Base-by-base conservation (phyloP, 2,113 vertebrate species). In the Egretta garzetta region DNA sequence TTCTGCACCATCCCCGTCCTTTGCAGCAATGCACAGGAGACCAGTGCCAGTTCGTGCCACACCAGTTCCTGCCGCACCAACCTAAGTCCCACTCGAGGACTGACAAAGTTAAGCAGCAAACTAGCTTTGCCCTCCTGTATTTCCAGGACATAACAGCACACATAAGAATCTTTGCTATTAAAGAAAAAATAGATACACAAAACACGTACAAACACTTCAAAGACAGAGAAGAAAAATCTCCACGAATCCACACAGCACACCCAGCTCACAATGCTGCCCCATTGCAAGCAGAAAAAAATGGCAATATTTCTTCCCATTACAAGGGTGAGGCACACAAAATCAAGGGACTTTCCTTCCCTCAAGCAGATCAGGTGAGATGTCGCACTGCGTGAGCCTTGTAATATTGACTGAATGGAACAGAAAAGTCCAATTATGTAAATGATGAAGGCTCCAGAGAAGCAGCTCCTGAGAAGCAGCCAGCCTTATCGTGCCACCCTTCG, bases 391-490 rank as follows among this genome's bases (percentile, higher is more conserved):
- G 13, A 94, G 85, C 93, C 93, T 60, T 67, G 80, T 97, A 93
- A 91, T 74, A 88, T 37, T 71, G 94, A 96, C 95, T 77, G 90
- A 95, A 91, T 19, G 91, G 88, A 95, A 97, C 62, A 94, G 93
- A 83, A 80, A 93, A 96, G 95, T 85, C 93, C 96, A 97, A 96
- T 97, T 97, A 96, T 94, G 95, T 13, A 97, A 97, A 97, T 74
- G 88, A 76, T 64, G 76, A 77, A 43, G 41, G 41, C 41, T 43
- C 41, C 41, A 14, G 41, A 41, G 41, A 41, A 95, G 95, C 91
- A 66, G 92, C 52, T 96, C 86, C 83, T 1, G 9, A 71, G 92
- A 81, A 97, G 93, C 93, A 96, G 95, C 20, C 96, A 85, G 92
- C 88, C 90, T 94, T 76, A 94, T 75, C 93, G 35, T 35, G 5